A percentile compares a stretch with the other conserved stretches of the same genome.
Conservation (phyloP, 2,797 vertebrate genomes). For the Cossypha polioptera region DNA sequence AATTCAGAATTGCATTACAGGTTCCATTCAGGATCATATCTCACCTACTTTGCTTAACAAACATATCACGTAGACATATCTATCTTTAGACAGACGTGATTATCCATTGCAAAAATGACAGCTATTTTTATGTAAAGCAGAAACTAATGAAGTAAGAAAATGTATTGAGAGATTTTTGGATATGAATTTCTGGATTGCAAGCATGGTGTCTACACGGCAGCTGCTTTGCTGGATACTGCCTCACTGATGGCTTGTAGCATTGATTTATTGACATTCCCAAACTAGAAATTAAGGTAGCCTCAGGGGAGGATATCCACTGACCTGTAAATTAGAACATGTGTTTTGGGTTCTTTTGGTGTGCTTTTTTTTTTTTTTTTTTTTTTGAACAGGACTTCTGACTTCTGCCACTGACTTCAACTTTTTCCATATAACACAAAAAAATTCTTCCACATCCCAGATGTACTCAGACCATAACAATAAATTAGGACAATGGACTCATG, state of each 20-base stretch:
- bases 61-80: neutral
- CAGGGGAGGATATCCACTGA: slow-evolving; percentile 45
- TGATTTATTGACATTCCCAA: slow-evolving; percentile 10
- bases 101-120: neutral
- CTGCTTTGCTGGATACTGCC: neutral
- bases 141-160: slow-evolving; percentile 40
- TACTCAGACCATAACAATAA: neutral
- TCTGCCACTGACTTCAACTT: neutral
- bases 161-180: slow-evolving; percentile 24
- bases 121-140: slow-evolving; percentile 11
- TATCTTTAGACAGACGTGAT: slow-evolving; percentile 9
- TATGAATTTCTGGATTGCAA: neutral
- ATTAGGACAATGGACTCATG: neutral
- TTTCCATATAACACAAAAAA: neutral
- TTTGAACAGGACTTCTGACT: neutral
- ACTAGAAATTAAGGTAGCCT: slow-evolving; percentile 22
- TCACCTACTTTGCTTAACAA: slow-evolving; percentile 24
- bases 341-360: slow-evolving; percentile 14
- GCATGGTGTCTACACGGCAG: neutral
- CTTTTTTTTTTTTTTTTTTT: neutral
- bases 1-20: neutral
- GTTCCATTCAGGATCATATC: neutral
- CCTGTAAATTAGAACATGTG: slow-evolving; percentile 39
- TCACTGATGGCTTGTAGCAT: slow-evolving; percentile 4
- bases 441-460: neutral